These are phyloP conservation scores for Poeciliopsis turrubarensis DNA, from an alignment of 2,113 vertebrate genomes.

Conservation along the genomic window DNA sequence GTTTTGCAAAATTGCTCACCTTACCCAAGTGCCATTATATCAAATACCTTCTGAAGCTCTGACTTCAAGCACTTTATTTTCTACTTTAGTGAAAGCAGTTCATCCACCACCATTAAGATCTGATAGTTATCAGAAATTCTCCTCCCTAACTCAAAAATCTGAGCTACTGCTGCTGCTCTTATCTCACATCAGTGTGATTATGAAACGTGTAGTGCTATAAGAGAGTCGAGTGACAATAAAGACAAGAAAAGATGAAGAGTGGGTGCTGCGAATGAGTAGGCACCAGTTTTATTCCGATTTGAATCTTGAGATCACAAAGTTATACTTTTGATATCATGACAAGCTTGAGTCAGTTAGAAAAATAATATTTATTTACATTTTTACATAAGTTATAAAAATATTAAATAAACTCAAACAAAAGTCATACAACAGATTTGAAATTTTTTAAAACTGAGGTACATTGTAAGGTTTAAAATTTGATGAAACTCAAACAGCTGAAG, in stretches of 20 bases:
- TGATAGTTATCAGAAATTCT: too few relatives aligned
- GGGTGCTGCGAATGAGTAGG: background rate
- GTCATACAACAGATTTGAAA: background rate
- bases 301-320: background rate
- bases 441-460: background rate
- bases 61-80: too few relatives aligned
- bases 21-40: too few relatives aligned
- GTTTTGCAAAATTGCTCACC: too few relatives aligned
- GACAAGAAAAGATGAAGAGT: background rate
- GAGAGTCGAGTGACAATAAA: background rate
- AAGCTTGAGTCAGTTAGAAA: background rate
- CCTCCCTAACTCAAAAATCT: too few relatives aligned
- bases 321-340: background rate
- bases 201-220: background rate
- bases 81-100: too few relatives aligned
- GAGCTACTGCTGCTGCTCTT: too few relatives aligned
- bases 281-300: background rate
- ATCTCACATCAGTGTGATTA: too few relatives aligned
- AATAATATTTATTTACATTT: constrained; percentile 20
- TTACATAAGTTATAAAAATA: constrained; percentile 9
- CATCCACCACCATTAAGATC: too few relatives aligned
- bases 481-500: background rate
- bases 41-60: too few relatives aligned
- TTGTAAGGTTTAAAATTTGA: constrained; percentile 6
- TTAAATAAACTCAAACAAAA: background rate